A percentile compares a stretch with the other conserved stretches of the same genome.
phyloP scores from a whole-genome alignment of 1,140 invertebrate species.

The Sitophilus oryzae region DNA sequence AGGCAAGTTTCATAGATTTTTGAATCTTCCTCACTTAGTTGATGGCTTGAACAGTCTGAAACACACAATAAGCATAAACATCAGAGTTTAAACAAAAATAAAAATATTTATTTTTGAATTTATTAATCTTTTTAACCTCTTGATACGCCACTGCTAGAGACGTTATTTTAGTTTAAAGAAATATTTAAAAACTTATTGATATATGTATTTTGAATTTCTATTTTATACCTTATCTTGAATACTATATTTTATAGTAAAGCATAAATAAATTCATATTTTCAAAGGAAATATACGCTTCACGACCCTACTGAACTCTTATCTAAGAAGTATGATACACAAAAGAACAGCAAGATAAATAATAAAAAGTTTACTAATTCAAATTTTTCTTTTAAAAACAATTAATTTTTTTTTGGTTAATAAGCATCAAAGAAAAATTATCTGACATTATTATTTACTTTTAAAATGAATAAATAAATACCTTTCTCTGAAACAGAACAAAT shows the following conservation, averaged over 20 bases:
- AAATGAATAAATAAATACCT: conserved; percentile 26
- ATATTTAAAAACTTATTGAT: no score
- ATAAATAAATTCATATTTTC: background rate
- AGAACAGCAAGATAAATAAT: background rate
- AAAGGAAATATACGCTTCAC: no score
- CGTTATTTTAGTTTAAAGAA: no score
- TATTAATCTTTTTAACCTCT: no score
- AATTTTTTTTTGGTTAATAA: no score
- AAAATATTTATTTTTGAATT: no score
- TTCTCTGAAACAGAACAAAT: conserved; percentile 20
- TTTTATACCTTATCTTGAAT: no score
- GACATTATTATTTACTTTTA: no score
- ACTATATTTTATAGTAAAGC: no score
- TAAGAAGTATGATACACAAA: background rate
- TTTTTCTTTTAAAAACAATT: background rate
- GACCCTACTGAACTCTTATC: background rate
- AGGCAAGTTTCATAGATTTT: conserved; percentile 4
- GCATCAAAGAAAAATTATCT: background rate
- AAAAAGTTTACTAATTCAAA: background rate
- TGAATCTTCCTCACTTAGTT: conserved; percentile 1
- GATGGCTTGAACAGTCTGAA: conserved; percentile 10
- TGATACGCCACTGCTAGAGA: no score
- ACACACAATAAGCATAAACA: conserved; percentile 8
- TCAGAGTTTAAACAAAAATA: no score
- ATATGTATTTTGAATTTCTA: no score